phyloP scores from a whole-genome alignment of 2,888 invertebrate species.

The Leptodirus hochenwartii region DNA sequence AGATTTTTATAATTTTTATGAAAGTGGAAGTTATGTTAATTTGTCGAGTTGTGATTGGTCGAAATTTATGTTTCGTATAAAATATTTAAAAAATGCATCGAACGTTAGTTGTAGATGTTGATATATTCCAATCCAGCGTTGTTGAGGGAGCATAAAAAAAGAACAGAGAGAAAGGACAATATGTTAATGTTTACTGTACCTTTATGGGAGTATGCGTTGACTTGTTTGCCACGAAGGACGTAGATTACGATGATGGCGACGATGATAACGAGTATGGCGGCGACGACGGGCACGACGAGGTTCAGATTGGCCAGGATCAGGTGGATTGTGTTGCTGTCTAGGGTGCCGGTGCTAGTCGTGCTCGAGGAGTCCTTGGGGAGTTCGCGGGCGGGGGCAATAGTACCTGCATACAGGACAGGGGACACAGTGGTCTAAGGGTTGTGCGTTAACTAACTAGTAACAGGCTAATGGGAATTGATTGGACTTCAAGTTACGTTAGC shows the following conservation, averaged over 20 bases:
- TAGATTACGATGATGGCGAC: conserved; percentile 86
- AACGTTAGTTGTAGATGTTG: too few relatives aligned
- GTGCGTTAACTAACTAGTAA: too few relatives aligned
- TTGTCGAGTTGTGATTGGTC: too few relatives aligned
- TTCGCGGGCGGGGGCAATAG: conserved; percentile 81
- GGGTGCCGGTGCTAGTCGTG: too few relatives aligned
- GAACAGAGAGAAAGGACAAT: conserved; percentile 15
- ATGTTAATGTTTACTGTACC: conserved; percentile 34
- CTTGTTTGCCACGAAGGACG: conserved; percentile 72
- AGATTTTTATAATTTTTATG: too few relatives aligned
- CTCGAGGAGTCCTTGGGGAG: conserved; percentile 65
- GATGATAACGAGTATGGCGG: conserved; percentile 80
- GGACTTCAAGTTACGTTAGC: too few relatives aligned
- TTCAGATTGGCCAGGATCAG: conserved; percentile 79
- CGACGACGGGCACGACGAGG: conserved; percentile 85
- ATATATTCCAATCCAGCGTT: too few relatives aligned
- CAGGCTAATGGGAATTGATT: too few relatives aligned
- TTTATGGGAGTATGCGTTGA: conserved; percentile 70
- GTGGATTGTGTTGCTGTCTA: conserved; percentile 75
- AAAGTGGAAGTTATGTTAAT: too few relatives aligned
- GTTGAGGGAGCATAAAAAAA: conserved; percentile 11
- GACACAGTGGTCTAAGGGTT: too few relatives aligned
- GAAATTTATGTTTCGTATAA: too few relatives aligned
- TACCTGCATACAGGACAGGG: conserved; percentile 58
- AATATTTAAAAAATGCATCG: too few relatives aligned